These are phyloP conservation scores for Scophthalmus maximus DNA, from an alignment of 2,113 vertebrate genomes.

Conservation along the genomic window DNA sequence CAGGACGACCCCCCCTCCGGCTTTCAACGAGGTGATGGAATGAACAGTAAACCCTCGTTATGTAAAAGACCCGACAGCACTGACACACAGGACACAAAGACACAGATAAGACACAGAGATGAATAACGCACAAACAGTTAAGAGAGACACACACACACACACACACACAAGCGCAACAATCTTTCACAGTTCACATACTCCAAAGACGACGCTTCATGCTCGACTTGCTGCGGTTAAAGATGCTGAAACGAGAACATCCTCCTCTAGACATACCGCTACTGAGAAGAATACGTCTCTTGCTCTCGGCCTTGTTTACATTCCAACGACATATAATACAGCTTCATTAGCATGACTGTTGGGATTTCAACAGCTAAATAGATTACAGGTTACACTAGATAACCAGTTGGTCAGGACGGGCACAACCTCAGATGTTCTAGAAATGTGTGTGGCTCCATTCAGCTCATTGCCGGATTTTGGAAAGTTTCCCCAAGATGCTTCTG, in stretches of 20 bases:
- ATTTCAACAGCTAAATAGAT: not conserved
- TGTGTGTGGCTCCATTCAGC: too few species aligned
- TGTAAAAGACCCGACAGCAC: not conserved
- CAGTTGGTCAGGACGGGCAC: too few species aligned
- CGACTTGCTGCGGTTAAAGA: conserved; percentile 55
- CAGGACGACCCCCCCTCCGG: conserved; percentile 2
- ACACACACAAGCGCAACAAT: too few species aligned
- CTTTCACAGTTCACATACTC: conserved; percentile 44
- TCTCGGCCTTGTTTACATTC: too few species aligned
- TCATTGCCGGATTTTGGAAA: too few species aligned
- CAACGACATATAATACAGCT: too few species aligned
- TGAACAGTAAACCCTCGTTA: conserved; percentile 34
- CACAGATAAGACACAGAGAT: not conserved
- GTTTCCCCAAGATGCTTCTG: too few species aligned
- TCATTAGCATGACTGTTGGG: not conserved
- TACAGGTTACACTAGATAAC: too few species aligned
- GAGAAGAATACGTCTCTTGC: conserved; percentile 21
- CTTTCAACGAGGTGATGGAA: conserved; percentile 6
- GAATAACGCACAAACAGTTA: not conserved
- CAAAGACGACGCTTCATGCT: conserved; percentile 37
- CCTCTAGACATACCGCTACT: conserved; percentile 51
- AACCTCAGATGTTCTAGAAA: too few species aligned
- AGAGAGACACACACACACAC: conserved; percentile 2
- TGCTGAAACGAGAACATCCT: conserved; percentile 30
- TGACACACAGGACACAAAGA: not conserved